Percentiles rank a stretch among this genome's conserved stretches.
These are phyloP conservation scores for Flexamia atlantica DNA, from an alignment of 2,888 invertebrate genomes.

Conservation along the genomic window DNA sequence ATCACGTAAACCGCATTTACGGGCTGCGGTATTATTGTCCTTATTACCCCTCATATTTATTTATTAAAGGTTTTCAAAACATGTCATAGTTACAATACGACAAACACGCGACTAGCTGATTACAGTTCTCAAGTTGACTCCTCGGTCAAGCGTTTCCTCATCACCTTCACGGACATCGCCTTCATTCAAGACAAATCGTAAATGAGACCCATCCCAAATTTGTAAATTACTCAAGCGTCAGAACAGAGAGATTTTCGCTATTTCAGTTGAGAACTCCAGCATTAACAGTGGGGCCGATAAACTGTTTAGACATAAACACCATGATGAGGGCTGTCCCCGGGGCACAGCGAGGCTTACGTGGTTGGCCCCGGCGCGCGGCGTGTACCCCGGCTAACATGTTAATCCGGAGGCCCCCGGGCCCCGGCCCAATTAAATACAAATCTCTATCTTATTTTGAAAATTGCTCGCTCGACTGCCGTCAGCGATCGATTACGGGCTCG, in stretches of 20 bases:
- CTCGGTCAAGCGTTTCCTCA: not conserved
- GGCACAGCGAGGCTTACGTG: not conserved
- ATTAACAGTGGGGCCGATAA: constrained; percentile 8
- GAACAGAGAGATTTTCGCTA: constrained; percentile 3
- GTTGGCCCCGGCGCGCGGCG: not conserved
- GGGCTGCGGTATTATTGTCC: too few species aligned
- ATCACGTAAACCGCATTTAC: too few species aligned
- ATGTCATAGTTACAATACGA: too few species aligned
- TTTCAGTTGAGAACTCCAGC: not conserved
- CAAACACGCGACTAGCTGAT: too few species aligned
- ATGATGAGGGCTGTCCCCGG: constrained; percentile 6
- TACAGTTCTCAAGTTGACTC: too few species aligned
- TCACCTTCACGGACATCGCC: not conserved
- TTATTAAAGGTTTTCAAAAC: too few species aligned
- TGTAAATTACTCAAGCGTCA: not conserved
- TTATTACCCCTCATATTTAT: too few species aligned
- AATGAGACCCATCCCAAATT: not conserved
- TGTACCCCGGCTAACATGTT: constrained; percentile 34
- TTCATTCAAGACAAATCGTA: not conserved
- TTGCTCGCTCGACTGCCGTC: constrained; percentile 43
- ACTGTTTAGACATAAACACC: constrained; percentile 38
- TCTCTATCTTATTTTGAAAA: constrained; percentile 45
- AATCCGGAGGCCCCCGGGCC: not conserved
- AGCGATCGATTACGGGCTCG: constrained; percentile 34
- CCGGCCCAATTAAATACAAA: constrained; percentile 47